phyloP scores from a whole-genome alignment of 2,113 vertebrate genomes.

The Recurvirostra avosetta region DNA sequence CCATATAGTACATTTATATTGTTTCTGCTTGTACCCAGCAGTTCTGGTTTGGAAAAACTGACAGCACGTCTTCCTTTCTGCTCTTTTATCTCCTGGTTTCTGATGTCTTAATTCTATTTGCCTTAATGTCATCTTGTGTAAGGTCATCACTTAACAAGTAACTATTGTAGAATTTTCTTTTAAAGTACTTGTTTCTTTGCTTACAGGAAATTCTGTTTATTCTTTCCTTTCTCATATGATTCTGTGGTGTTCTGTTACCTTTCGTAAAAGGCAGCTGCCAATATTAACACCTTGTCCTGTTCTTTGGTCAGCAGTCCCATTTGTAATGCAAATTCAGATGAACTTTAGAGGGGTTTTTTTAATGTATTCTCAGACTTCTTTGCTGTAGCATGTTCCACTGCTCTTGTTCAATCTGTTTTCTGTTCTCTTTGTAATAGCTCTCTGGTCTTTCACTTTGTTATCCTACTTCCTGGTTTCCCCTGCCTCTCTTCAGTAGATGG shows the following conservation, averaged over 20 bases:
- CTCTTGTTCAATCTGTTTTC: not conserved
- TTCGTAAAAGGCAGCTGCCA: not conserved
- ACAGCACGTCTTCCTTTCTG: not conserved
- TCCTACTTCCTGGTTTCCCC: not conserved
- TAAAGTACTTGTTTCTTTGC: not conserved
- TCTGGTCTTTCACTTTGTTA: not conserved
- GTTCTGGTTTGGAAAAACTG: not conserved
- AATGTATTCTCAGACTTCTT: not conserved
- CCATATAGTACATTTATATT: not conserved
- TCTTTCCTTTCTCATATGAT: not conserved
- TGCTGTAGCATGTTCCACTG: not conserved
- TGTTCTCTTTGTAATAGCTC: not conserved
- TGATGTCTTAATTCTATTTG: not conserved
- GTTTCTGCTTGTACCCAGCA: not conserved
- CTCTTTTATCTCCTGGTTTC: not conserved
- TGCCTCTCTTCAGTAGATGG: not conserved
- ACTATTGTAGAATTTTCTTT: not conserved
- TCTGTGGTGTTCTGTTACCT: not conserved
- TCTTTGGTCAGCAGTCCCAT: not conserved
- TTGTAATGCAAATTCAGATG: not conserved
- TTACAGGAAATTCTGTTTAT: not conserved
- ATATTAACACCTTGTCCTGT: not conserved
- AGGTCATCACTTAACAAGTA: not conserved
- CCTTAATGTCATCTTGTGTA: not conserved
- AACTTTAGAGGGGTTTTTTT: not conserved